phyloP scores from a whole-genome alignment of 2,113 vertebrate genomes.

The Nothobranchius kuhntae region DNA sequence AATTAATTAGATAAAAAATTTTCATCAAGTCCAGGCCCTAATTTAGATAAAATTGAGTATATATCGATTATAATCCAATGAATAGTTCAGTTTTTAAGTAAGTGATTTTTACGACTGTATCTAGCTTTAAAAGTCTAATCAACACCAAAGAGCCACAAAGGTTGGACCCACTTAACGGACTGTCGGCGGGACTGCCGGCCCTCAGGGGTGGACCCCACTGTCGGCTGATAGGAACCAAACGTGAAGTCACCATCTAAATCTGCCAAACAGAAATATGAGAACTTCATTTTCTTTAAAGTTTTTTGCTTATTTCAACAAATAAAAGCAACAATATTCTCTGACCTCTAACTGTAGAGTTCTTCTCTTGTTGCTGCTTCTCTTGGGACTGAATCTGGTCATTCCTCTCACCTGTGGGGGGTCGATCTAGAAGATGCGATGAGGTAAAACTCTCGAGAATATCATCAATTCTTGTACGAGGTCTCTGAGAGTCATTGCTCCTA shows the following conservation, averaged over 20 bases:
- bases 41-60: too few relatives aligned
- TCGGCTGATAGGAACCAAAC: slow-evolving; percentile 88
- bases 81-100: too few relatives aligned
- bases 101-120: too few relatives aligned
- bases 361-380: slow-evolving; percentile 62
- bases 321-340: neutral
- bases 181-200: slow-evolving; percentile 79
- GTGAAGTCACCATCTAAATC: slow-evolving; percentile 77
- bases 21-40: too few relatives aligned
- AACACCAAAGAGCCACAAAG: neutral
- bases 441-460: slow-evolving; percentile 84
- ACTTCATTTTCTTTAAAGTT: neutral
- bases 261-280: slow-evolving; percentile 8
- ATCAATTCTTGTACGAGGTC: slow-evolving; percentile 82
- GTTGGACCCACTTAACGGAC: slow-evolving; percentile 80
- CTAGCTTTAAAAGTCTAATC: too few relatives aligned
- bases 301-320: neutral
- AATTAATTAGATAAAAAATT: too few relatives aligned
- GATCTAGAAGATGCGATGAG: slow-evolving; percentile 71
- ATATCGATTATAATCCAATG: too few relatives aligned
- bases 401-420: slow-evolving; percentile 67
- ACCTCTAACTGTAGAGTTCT: slow-evolving; percentile 61
- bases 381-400: slow-evolving; percentile 70
- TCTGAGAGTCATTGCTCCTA: slow-evolving; percentile 74
- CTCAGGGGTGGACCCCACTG: slow-evolving; percentile 71